Conservation (phyloP, 2,888 invertebrate species). For the Poecilus cupreus region DNA sequence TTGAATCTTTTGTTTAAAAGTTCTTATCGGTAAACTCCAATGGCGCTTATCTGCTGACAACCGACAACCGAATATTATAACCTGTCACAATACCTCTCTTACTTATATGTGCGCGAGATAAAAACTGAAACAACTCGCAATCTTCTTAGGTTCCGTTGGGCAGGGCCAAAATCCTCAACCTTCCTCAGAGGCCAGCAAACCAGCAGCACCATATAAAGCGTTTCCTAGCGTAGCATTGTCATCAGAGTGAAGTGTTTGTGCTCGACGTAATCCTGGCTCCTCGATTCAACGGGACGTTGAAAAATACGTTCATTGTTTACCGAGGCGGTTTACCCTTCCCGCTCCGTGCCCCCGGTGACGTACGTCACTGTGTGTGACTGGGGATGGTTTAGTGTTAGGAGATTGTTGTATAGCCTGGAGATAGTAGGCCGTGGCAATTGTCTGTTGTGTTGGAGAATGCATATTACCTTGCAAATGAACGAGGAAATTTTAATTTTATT, state of each 20-base stretch:
- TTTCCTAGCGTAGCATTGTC: constrained; percentile 33
- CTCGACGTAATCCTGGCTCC: constrained; percentile 43
- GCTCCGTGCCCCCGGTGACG: not conserved
- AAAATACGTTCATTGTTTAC: constrained; percentile 55
- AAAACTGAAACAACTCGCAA: too few species aligned
- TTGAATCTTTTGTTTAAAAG: too few species aligned
- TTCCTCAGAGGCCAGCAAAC: not conserved
- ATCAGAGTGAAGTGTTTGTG: constrained; percentile 44
- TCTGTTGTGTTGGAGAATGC: too few species aligned
- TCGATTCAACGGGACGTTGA: constrained; percentile 53
- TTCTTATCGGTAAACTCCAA: too few species aligned
- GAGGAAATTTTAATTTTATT: too few species aligned
- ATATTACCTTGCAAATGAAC: too few species aligned
- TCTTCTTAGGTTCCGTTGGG: too few species aligned
- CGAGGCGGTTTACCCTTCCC: constrained; percentile 28
- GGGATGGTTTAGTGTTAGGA: not conserved
- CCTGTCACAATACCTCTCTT: too few species aligned
- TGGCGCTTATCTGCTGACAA: too few species aligned
- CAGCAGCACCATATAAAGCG: constrained; percentile 18
- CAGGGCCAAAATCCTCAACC: not conserved
- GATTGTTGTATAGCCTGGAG: not conserved
- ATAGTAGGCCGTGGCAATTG: not conserved
- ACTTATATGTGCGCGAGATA: too few species aligned
- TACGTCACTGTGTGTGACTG: constrained; percentile 3
- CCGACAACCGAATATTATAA: too few species aligned